Evolutionary conservation across 2,888 invertebrate genomes (phyloP).

Genomic region (Tigriopus californicus): DNA sequence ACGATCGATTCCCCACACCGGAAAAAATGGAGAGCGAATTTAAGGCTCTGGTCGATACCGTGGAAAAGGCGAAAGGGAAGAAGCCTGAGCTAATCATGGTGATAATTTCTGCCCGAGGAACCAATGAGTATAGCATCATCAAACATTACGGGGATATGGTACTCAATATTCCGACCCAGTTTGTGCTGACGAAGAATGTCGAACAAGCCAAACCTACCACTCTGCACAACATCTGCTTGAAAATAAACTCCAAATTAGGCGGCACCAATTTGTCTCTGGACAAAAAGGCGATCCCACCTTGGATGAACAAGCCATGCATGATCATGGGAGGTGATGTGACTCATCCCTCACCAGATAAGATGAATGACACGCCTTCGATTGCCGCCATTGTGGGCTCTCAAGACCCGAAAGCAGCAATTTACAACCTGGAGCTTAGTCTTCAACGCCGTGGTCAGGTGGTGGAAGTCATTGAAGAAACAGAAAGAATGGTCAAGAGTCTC

Average conservation of each 20-base stretch:
- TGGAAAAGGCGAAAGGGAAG: slow-evolving; percentile 18
- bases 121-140: slow-evolving; percentile 26
- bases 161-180: slow-evolving; percentile 26
- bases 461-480: slow-evolving; percentile 41
- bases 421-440: slow-evolving; percentile 53
- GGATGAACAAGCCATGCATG: slow-evolving; percentile 36
- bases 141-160: slow-evolving; percentile 30
- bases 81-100: slow-evolving; percentile 38
- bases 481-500: slow-evolving; percentile 44
- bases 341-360: slow-evolving; percentile 54
- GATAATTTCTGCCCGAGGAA: neutral
- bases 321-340: slow-evolving; percentile 79
- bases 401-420: slow-evolving; percentile 43
- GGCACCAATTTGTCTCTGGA: slow-evolving; percentile 39
- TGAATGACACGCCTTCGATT: slow-evolving; percentile 23
- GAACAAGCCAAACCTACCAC: slow-evolving; percentile 31
- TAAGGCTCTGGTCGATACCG: neutral
- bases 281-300: neutral
- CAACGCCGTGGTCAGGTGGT: slow-evolving; percentile 53
- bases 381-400: slow-evolving; percentile 49
- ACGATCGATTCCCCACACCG: slow-evolving; percentile 27
- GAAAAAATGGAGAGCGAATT: no score
- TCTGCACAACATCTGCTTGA: slow-evolving; percentile 49
- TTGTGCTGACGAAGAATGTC: slow-evolving; percentile 25
- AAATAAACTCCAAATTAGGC: slow-evolving; percentile 51